Evolutionary conservation across 1,140 invertebrate genomes (phyloP).

Genomic region (Scaptomyza hsui): DNA sequence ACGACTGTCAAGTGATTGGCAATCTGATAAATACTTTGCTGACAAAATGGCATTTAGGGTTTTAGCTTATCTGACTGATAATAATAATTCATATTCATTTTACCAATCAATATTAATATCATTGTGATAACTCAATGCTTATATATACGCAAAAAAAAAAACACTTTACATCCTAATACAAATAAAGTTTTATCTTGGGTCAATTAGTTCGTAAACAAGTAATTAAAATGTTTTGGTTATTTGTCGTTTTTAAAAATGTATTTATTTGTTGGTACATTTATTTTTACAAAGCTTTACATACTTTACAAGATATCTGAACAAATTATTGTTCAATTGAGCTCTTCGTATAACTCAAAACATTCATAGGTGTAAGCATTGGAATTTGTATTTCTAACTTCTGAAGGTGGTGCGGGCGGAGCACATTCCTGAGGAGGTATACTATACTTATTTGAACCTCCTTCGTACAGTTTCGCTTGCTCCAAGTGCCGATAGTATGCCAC

Average conservation of each 20-base stretch:
- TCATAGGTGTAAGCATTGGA: slow-evolving; percentile 19
- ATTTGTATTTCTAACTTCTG: background rate
- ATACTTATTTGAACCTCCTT: slow-evolving; percentile 54
- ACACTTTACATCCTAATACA: background rate
- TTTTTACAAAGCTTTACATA: no score
- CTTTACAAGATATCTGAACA: no score
- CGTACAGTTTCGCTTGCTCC: slow-evolving; percentile 33
- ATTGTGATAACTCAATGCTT: slow-evolving; percentile 16
- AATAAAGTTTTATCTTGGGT: background rate
- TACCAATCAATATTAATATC: slow-evolving; percentile 20
- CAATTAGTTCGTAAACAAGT: no score
- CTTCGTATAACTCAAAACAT: slow-evolving; percentile 38
- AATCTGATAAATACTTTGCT: slow-evolving; percentile 8
- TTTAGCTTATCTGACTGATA: slow-evolving; percentile 25
- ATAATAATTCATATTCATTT: slow-evolving; percentile 21
- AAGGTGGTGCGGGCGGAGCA: slow-evolving; percentile 53
- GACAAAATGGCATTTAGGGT: slow-evolving; percentile 4
- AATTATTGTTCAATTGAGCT: slow-evolving; percentile 12
- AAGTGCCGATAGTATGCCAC: slow-evolving; percentile 54
- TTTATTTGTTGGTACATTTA: background rate
- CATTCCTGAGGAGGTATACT: slow-evolving; percentile 55
- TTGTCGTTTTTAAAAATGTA: no score
- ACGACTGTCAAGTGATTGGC: slow-evolving; percentile 6
- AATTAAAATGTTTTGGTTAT: no score
- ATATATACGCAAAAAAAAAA: background rate